Evolutionary conservation across 2,888 invertebrate species (phyloP).

Genomic region (Trimorus sp.): DNA sequence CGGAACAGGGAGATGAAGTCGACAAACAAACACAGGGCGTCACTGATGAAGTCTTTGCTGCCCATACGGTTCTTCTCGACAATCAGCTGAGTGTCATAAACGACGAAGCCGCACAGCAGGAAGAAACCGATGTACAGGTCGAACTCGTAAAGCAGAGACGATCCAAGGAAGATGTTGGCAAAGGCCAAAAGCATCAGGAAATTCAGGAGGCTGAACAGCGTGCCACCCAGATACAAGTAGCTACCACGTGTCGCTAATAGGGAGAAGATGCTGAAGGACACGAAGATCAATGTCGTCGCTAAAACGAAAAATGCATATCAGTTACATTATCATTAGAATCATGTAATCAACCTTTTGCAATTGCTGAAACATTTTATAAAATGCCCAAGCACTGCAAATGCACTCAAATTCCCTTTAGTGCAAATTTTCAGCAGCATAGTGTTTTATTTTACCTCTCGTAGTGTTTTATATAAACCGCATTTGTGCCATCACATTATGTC

Average conservation of each 20-base stretch:
- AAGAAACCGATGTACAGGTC: constrained; percentile 94
- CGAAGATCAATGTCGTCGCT: constrained; percentile 92
- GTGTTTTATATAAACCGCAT: too few species aligned
- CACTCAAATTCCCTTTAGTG: too few species aligned
- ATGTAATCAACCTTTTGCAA: too few species aligned
- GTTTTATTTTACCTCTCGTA: too few species aligned
- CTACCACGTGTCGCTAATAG: constrained; percentile 93
- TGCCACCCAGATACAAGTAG: constrained; percentile 95
- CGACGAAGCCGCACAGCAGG: constrained; percentile 96
- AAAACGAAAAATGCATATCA: constrained; percentile 44
- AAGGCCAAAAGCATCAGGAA: constrained; percentile 90
- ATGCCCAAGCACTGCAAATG: too few species aligned
- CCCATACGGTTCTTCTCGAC: constrained; percentile 95
- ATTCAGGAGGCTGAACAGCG: constrained; percentile 91
- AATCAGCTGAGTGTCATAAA: constrained; percentile 98
- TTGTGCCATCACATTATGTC: too few species aligned
- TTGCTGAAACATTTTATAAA: too few species aligned
- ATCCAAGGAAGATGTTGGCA: constrained; percentile 93
- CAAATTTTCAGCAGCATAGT: too few species aligned
- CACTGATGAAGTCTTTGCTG: constrained; percentile 95
- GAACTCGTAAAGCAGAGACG: constrained; percentile 89
- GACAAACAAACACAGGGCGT: constrained; percentile 96
- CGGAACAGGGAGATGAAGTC: constrained; percentile 98
- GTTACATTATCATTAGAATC: background rate
- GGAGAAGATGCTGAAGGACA: constrained; percentile 94